Conservation (phyloP, 2,797 vertebrate genomes). For the Apogon hyalosoma region DNA sequence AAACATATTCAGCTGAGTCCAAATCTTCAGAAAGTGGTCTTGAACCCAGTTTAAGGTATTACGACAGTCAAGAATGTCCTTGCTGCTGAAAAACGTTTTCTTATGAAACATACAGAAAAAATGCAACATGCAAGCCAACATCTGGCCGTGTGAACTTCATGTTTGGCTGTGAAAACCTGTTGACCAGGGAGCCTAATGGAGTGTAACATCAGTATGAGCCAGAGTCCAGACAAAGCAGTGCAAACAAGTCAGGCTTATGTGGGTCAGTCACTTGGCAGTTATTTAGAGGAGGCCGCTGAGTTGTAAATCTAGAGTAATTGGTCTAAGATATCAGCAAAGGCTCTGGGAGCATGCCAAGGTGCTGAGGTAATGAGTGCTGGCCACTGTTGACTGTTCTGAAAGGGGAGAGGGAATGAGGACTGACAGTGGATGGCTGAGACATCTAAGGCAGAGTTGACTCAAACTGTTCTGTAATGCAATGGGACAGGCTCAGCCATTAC, state of each 20-base stretch:
- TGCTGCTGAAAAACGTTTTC: slow-evolving; percentile 50
- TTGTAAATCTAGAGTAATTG: slow-evolving; percentile 72
- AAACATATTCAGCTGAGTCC: too few relatives aligned
- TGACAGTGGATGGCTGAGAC: slow-evolving; percentile 45
- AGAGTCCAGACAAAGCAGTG: slow-evolving; percentile 26
- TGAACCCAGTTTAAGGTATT: too few relatives aligned
- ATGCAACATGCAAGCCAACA: slow-evolving; percentile 24
- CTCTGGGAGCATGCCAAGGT: slow-evolving; percentile 69
- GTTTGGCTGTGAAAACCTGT: slow-evolving; percentile 48
- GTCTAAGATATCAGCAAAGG: slow-evolving; percentile 70
- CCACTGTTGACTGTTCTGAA: slow-evolving; percentile 30
- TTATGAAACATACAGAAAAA: slow-evolving; percentile 44
- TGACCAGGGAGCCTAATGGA: slow-evolving; percentile 49
- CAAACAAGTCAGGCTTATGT: slow-evolving; percentile 52
- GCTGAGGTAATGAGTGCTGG: slow-evolving; percentile 74
- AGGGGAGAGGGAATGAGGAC: slow-evolving; percentile 51
- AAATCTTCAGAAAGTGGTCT: too few relatives aligned
- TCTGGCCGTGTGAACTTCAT: slow-evolving; percentile 29
- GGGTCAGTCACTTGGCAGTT: slow-evolving; percentile 66
- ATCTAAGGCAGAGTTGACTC: slow-evolving; percentile 50
- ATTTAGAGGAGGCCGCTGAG: slow-evolving; percentile 40
- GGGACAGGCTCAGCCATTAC: slow-evolving; percentile 1
- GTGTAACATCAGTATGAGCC: slow-evolving; percentile 34
- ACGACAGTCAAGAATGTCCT: slow-evolving; percentile 5
- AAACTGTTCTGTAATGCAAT: slow-evolving; percentile 36